Conservation (phyloP, 92 coral and sea anemone genomes). For the Diadumene lineata region DNA sequence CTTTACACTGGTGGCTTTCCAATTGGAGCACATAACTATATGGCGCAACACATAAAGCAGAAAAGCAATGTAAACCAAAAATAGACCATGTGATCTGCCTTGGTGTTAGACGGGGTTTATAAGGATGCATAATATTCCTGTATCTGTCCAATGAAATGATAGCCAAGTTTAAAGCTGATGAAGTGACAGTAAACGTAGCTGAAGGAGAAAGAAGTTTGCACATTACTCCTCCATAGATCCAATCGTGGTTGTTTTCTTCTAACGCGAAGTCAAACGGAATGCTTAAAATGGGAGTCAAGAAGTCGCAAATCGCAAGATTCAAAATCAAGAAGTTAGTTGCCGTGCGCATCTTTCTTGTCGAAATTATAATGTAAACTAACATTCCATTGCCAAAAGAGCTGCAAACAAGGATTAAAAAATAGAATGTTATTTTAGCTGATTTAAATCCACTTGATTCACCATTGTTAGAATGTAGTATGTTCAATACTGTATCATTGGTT, state of each 20-base stretch:
- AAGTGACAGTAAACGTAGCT: conserved; percentile 73
- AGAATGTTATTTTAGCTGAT: conserved; percentile 57
- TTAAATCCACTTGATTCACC: conserved; percentile 35
- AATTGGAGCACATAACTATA: conserved; percentile 62
- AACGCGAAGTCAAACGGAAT: conserved; percentile 91
- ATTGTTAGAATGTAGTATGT: background rate
- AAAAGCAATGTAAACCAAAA: conserved; percentile 41
- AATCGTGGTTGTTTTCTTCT: conserved; percentile 61
- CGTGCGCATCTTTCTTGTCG: conserved; percentile 65
- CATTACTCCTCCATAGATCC: conserved; percentile 79
- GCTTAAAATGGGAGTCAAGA: conserved; percentile 78
- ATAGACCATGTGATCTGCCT: conserved; percentile 59
- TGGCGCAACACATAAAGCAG: conserved; percentile 62
- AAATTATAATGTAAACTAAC: conserved; percentile 72
- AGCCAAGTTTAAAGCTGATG: conserved; percentile 84
- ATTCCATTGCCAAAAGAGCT: conserved; percentile 81
- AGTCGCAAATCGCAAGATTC: conserved; percentile 89
- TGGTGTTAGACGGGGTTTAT: conserved; percentile 64
- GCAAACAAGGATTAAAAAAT: conserved; percentile 55
- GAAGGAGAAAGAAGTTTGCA: conserved; percentile 83
- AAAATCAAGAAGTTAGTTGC: conserved; percentile 80
- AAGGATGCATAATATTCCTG: conserved; percentile 88
- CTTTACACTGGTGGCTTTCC: conserved; percentile 49
- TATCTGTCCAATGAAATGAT: conserved; percentile 89
- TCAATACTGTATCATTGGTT: background rate